phyloP scores from a whole-genome alignment of 2,797 vertebrate species.

The Catharus ustulatus region DNA sequence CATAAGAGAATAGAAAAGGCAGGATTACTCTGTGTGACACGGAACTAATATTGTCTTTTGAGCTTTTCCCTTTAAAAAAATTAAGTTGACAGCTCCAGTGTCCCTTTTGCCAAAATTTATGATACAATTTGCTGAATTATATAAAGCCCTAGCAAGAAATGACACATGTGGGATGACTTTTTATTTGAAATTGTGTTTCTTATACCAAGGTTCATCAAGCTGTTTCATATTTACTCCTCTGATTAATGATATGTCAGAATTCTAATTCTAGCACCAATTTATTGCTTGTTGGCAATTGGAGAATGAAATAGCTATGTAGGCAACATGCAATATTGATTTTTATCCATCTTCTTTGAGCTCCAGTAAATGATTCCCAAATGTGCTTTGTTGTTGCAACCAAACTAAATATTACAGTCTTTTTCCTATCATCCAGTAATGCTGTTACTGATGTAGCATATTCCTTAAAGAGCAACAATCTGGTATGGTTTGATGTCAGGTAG shows the following conservation, averaged over 20 bases:
- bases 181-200: slow-evolving; percentile 75
- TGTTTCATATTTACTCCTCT: slow-evolving; percentile 78
- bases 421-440: slow-evolving; percentile 62
- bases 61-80: slow-evolving; percentile 62
- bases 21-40: background rate
- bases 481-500: slow-evolving; percentile 40
- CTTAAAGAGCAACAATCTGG: slow-evolving; percentile 54
- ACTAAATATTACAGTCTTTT: slow-evolving; percentile 71
- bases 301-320: slow-evolving; percentile 71
- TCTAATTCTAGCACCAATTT: slow-evolving; percentile 77
- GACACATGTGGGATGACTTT: slow-evolving; percentile 69
- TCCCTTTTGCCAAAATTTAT: slow-evolving; percentile 65
- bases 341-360: slow-evolving; percentile 74
- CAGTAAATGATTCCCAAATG: slow-evolving; percentile 75
- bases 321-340: slow-evolving; percentile 76
- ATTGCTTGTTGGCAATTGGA: slow-evolving; percentile 68
- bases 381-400: slow-evolving; percentile 70
- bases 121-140: slow-evolving; percentile 68
- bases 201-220: slow-evolving; percentile 74
- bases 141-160: slow-evolving; percentile 64
- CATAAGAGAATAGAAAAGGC: background rate
- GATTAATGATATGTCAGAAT: slow-evolving; percentile 80
- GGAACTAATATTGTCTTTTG: slow-evolving; percentile 55
- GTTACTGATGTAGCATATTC: slow-evolving; percentile 51
- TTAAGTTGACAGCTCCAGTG: slow-evolving; percentile 16